Evolutionary conservation across 1,140 invertebrate genomes (phyloP).

Genomic region (Apolygus lucorum): DNA sequence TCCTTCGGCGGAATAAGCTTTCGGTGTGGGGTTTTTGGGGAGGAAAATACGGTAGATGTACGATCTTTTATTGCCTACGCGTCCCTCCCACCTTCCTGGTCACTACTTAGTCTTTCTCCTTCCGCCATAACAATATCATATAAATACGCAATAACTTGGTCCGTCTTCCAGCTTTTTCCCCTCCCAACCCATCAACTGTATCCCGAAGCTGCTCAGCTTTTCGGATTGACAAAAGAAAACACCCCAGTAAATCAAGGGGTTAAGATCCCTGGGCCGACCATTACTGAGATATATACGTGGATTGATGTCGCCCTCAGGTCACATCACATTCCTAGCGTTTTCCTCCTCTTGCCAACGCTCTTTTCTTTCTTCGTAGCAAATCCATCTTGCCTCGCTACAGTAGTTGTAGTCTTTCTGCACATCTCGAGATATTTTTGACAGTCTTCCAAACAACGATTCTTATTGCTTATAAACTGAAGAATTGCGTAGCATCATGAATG

Average conservation of each 20-base stretch:
- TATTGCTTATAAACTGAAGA: no score
- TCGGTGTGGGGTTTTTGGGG: not conserved
- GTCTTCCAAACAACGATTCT: no score
- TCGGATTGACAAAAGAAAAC: slow-evolving; percentile 17
- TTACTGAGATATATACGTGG: slow-evolving; percentile 1
- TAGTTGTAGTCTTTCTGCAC: no score
- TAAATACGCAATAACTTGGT: slow-evolving; percentile 10
- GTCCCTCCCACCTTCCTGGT: not conserved
- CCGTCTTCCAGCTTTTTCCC: no score
- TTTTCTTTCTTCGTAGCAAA: no score
- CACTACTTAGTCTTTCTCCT: slow-evolving; percentile 5
- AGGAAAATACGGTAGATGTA: not conserved
- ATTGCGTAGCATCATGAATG: no score
- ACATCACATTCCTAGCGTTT: not conserved
- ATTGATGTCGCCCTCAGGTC: slow-evolving; percentile 6
- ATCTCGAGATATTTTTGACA: no score
- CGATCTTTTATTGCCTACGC: not conserved
- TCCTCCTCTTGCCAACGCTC: no score
- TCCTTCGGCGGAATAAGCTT: not conserved
- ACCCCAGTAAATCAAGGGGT: slow-evolving; percentile 6
- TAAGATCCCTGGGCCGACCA: not conserved
- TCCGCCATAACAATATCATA: slow-evolving; percentile 12
- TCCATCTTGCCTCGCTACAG: no score
- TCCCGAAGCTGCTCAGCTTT: no score
- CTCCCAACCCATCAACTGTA: no score